These are phyloP conservation scores for Rhopalosiphum padi DNA, from an alignment of 1,140 invertebrate genomes.

Conservation along the genomic window DNA sequence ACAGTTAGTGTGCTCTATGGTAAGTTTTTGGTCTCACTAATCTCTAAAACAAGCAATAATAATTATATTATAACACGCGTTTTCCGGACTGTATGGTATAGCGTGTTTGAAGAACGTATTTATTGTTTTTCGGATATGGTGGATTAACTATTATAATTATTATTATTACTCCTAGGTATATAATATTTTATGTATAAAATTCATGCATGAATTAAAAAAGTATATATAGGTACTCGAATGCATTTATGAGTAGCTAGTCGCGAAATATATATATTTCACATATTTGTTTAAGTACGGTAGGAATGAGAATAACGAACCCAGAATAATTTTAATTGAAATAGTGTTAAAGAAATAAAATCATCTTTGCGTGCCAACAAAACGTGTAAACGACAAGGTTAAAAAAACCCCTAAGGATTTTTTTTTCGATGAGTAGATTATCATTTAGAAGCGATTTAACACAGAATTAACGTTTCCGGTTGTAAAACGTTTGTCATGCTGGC, in stretches of 20 bases:
- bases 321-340: not conserved
- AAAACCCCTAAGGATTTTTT: not conserved
- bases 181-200: not conserved
- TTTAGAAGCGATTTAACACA: conserved; percentile 43
- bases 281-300: not conserved
- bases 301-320: not conserved
- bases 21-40: too few relatives aligned
- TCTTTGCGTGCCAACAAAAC: conserved; percentile 21
- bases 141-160: not conserved
- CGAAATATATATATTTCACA: not conserved
- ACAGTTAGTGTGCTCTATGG: not conserved
- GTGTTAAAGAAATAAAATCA: conserved; percentile 28
- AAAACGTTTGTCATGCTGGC: conserved; percentile 40
- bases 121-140: not conserved
- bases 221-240: not conserved
- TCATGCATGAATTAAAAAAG: not conserved
- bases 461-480: conserved; percentile 44
- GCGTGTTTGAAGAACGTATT: too few relatives aligned
- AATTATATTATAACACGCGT: not conserved
- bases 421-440: conserved; percentile 17
- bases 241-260: not conserved
- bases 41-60: not conserved
- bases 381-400: not conserved
- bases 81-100: not conserved
- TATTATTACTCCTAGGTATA: not conserved